These are phyloP conservation scores for Callocephalon fimbriatum DNA, from an alignment of 2,113 vertebrate genomes.

Conservation along the genomic window DNA sequence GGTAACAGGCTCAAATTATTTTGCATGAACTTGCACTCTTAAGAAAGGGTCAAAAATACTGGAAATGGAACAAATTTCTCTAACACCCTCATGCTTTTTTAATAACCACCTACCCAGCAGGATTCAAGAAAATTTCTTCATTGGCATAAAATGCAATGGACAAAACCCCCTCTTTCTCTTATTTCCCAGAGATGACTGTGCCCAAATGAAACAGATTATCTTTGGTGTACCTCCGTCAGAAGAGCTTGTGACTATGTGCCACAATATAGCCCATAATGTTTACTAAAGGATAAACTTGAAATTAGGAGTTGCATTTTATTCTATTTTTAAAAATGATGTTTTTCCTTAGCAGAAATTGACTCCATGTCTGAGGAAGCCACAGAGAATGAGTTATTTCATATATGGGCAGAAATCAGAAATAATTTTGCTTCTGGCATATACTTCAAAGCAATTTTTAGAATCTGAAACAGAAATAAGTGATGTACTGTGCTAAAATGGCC, in stretches of 20 bases:
- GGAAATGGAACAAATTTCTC: neutral
- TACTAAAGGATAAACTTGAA: neutral
- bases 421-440: slow-evolving; percentile 63
- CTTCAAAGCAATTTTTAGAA: slow-evolving; percentile 71
- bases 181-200: neutral
- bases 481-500: slow-evolving; percentile 46
- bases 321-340: neutral
- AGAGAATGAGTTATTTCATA: slow-evolving; percentile 33
- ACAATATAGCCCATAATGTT: neutral
- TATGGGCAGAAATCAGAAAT: slow-evolving; percentile 6
- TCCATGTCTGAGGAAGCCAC: neutral
- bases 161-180: neutral
- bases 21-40: neutral
- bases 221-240: neutral
- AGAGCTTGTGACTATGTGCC: neutral
- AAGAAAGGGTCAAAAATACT: neutral
- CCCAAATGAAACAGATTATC: neutral
- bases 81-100: neutral
- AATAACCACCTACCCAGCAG: neutral
- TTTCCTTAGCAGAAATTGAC: slow-evolving; percentile 18
- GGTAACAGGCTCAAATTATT: neutral
- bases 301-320: neutral
- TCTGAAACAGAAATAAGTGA: slow-evolving; percentile 59
- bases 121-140: neutral
- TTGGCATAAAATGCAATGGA: neutral